Evolutionary conservation across 1,140 invertebrate genomes (phyloP).

Genomic region (Chironomus tepperi): DNA sequence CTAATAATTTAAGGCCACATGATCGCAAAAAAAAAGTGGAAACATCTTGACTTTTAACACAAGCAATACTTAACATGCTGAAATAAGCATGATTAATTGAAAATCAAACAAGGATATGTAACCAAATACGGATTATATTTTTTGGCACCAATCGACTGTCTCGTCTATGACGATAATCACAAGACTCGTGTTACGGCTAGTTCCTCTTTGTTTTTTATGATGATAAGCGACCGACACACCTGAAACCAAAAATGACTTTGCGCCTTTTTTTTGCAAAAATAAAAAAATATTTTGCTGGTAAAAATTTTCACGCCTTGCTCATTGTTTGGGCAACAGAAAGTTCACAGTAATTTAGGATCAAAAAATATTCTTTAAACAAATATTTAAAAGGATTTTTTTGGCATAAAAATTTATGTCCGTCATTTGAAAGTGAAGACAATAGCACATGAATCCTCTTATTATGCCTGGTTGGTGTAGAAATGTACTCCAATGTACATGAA

Average conservation of each 20-base stretch:
- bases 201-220: not conserved
- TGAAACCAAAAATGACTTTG: not conserved
- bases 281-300: not conserved
- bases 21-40: not conserved
- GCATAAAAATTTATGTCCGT: not conserved
- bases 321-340: not conserved
- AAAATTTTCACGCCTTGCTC: not conserved
- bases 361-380: not conserved
- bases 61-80: too few relatives aligned
- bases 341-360: too few relatives aligned
- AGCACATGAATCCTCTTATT: not conserved
- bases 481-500: not conserved
- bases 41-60: not conserved
- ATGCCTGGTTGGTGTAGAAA: constrained; percentile 10
- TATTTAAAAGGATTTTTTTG: not conserved
- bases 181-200: not conserved
- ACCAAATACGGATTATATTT: not conserved
- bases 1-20: not conserved
- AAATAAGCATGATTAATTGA: constrained; percentile 15
- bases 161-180: too few relatives aligned
- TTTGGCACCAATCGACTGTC: not conserved
- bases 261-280: not conserved
- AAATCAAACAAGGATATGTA: not conserved
- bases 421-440: not conserved
- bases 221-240: not conserved